Conservation (phyloP, 2,888 invertebrate species). For the Salpingus planirostris region DNA sequence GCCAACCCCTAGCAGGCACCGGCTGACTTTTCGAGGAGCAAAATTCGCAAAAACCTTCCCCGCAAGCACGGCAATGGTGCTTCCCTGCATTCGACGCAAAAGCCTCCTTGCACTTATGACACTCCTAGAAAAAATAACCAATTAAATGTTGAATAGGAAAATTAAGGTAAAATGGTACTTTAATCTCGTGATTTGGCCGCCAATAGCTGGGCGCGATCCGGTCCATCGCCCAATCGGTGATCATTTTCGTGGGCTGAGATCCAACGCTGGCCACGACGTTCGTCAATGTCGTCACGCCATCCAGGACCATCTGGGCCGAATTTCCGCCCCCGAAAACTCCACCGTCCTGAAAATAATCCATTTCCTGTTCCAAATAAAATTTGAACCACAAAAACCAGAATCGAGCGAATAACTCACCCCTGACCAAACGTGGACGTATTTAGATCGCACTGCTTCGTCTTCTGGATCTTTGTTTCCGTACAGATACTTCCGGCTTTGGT, state of each 20-base stretch:
- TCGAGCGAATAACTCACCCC: slow-evolving; percentile 39
- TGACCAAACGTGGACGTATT: slow-evolving; percentile 63
- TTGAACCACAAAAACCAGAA: neutral
- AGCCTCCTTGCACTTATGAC: slow-evolving; percentile 53
- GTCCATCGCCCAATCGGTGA: slow-evolving; percentile 68
- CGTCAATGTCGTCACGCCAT: slow-evolving; percentile 49
- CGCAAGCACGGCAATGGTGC: slow-evolving; percentile 71
- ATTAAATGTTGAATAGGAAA: too few relatives aligned
- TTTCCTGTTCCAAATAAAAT: slow-evolving; percentile 28
- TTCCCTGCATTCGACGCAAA: slow-evolving; percentile 52
- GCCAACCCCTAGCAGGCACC: slow-evolving; percentile 67
- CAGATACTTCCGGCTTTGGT: slow-evolving; percentile 69
- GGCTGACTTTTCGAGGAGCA: slow-evolving; percentile 60
- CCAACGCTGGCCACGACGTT: slow-evolving; percentile 55
- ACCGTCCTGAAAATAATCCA: slow-evolving; percentile 35
- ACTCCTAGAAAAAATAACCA: slow-evolving; percentile 43
- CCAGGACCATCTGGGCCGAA: slow-evolving; percentile 46
- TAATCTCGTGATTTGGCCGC: slow-evolving; percentile 68
- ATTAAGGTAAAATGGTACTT: too few relatives aligned
- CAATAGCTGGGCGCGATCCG: slow-evolving; percentile 72
- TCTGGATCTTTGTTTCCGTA: slow-evolving; percentile 70
- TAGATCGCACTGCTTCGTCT: slow-evolving; percentile 54
- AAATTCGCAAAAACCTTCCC: slow-evolving; percentile 67
- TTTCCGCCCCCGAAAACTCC: slow-evolving; percentile 33
- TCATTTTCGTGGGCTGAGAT: slow-evolving; percentile 59